Percentiles rank a stretch among this genome's conserved stretches.
Evolutionary conservation across 2,113 vertebrate species (phyloP).

Genomic region (Lamprologus sp.): DNA sequence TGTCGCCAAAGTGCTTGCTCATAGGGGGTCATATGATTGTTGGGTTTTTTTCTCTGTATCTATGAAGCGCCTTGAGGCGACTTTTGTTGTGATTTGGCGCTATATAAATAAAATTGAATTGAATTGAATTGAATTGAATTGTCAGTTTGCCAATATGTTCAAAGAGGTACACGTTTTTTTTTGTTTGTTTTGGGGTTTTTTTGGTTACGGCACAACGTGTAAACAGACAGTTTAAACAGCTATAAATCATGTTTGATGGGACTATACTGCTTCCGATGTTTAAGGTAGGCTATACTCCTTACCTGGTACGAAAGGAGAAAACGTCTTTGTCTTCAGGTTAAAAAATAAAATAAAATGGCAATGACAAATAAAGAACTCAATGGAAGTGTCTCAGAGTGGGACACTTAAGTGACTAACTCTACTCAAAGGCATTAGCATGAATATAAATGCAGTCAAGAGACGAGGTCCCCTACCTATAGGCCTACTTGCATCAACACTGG

Average conservation of each 20-base stretch:
- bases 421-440: neutral
- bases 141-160: too few species aligned
- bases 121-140: too few species aligned
- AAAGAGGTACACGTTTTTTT: too few species aligned
- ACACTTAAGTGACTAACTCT: neutral
- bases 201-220: too few species aligned
- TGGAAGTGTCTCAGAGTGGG: neutral
- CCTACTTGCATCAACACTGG: neutral
- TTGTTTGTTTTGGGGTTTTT: too few species aligned
- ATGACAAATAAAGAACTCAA: neutral
- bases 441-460: neutral
- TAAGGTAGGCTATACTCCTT: neutral
- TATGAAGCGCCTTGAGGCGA: too few species aligned
- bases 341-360: neutral
- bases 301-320: neutral
- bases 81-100: too few species aligned
- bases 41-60: too few species aligned
- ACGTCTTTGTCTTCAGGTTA: neutral
- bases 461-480: neutral
- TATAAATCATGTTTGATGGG: fast-evolving
- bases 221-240: fast-evolving
- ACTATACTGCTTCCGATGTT: neutral
- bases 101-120: too few species aligned
- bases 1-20: too few species aligned
- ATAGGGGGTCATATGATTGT: too few species aligned